Base-by-base conservation (phyloP, 1,140 invertebrate genomes). In the Aphis gossypii region DNA sequence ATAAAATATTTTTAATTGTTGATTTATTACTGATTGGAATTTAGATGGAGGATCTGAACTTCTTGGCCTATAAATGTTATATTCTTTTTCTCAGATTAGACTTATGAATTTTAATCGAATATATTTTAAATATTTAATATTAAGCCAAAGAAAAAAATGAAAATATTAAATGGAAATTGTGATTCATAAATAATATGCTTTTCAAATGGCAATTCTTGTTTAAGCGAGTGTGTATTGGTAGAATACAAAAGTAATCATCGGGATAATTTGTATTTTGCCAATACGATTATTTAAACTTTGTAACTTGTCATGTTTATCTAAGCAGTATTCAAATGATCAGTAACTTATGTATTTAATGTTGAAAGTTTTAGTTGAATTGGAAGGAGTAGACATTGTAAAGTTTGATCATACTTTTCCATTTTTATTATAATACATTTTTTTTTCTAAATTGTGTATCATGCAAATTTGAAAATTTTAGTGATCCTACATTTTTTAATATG, bases 1-100 rank as follows among this genome's bases (percentile, higher is more conserved):
- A 38, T 54, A 89, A 89, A 35, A 54, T n/a, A 88, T n/a, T 51
- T 88, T 88, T 90, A 2, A 90, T 60, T 48, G 46, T 87, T 48
- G 86, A 87, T 89, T 35, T 54, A 51, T 89, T 35, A 89, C 38
- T 56, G 87, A 89, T 48, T 87, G 46, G 35, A 60, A 68, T 68
- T 90, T 68, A n/a, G 38, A 56, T 90, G 38, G 51, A 90, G 38
- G 89, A 90, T 90, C 89, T 90, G 54, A 90, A 90, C 89, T 68
- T 68, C 23, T 90, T 90, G 46, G 23, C 88, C 35, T 35, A 38
- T 89, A 11, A 3, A 56, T 54, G 38, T 38, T 89, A 89, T 89
- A 46, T 38, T 56, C 11, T 54, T 89, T 60, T 90, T 60, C 23
- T 60, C 25, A 56, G 48, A 56, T 14, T 89, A 56, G 51, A 89